These are phyloP conservation scores for Sphenopsis melanotis DNA, from an alignment of 2,797 vertebrate species.

Conservation along the genomic window DNA sequence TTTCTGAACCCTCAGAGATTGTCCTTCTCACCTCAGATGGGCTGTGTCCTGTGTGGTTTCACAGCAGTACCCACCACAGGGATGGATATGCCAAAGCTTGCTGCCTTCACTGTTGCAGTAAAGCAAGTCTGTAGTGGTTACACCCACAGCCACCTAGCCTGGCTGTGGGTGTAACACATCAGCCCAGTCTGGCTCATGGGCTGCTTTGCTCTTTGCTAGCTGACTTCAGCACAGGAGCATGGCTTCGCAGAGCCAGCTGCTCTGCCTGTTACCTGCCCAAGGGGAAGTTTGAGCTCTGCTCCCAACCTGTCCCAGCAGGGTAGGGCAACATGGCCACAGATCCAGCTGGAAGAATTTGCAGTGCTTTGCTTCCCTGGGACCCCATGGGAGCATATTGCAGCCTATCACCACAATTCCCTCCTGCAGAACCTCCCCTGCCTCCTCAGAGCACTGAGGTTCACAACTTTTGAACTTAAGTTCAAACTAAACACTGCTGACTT, in stretches of 20 bases:
- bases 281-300: not conserved
- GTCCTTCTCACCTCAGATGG: accelerated
- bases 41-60: not conserved
- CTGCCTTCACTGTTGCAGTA: not conserved
- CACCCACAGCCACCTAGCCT: not conserved
- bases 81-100: not conserved
- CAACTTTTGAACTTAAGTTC: not conserved
- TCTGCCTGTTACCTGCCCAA: not conserved
- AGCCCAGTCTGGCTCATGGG: not conserved
- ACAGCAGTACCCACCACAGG: accelerated
- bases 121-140: not conserved
- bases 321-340: accelerated
- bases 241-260: not conserved
- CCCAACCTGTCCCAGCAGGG: not conserved
- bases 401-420: accelerated
- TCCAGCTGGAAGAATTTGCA: not conserved
- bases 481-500: not conserved
- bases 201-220: not conserved
- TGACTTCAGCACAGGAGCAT: not conserved
- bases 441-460: not conserved
- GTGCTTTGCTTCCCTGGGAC: not conserved
- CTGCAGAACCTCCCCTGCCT: not conserved
- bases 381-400: accelerated
- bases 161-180: not conserved
- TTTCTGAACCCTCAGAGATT: not conserved